These are phyloP conservation scores for Drosophila cardini DNA, from an alignment of 1,140 invertebrate species.

Conservation along the genomic window DNA sequence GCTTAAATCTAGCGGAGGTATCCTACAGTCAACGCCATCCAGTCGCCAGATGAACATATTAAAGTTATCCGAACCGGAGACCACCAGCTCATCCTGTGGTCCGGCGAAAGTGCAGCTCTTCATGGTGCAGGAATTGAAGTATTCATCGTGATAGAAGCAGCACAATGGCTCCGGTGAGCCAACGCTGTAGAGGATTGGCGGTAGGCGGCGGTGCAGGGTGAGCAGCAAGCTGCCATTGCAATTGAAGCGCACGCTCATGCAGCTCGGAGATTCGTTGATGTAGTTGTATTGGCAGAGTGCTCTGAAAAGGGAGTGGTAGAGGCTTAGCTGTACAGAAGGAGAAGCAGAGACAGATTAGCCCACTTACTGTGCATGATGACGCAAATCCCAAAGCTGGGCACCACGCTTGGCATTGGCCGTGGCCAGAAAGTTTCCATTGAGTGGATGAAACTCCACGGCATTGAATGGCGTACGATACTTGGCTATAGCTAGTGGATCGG, in stretches of 20 bases:
- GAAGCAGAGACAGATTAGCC: background rate
- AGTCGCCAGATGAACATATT: slow-evolving; percentile 98
- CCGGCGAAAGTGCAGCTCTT: slow-evolving; percentile 98
- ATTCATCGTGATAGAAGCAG: slow-evolving; percentile 95
- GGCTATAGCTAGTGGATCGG: slow-evolving; percentile 87
- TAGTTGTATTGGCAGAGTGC: slow-evolving; percentile 90
- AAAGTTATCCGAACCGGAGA: slow-evolving; percentile 97
- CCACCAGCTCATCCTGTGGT: slow-evolving; percentile 93
- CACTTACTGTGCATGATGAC: slow-evolving; percentile 91
- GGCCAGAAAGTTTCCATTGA: slow-evolving; percentile 91
- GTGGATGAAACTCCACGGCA: slow-evolving; percentile 95
- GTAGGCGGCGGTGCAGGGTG: slow-evolving; percentile 92
- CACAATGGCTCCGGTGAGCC: slow-evolving; percentile 89
- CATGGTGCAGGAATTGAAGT: slow-evolving; percentile 98
- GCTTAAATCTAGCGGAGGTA: slow-evolving; percentile 26
- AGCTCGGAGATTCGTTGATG: slow-evolving; percentile 89
- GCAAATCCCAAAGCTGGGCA: slow-evolving; percentile 94
- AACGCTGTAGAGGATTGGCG: slow-evolving; percentile 92
- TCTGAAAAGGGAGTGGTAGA: slow-evolving; percentile 79
- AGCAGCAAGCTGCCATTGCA: slow-evolving; percentile 91
- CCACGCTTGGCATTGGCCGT: slow-evolving; percentile 96
- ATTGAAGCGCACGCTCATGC: slow-evolving; percentile 97
- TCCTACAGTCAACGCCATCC: slow-evolving; percentile 86
- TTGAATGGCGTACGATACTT: slow-evolving; percentile 92
- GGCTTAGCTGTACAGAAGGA: background rate